Evolutionary conservation across 2,113 vertebrate genomes (phyloP).

Genomic region (Crypturellus undulatus): DNA sequence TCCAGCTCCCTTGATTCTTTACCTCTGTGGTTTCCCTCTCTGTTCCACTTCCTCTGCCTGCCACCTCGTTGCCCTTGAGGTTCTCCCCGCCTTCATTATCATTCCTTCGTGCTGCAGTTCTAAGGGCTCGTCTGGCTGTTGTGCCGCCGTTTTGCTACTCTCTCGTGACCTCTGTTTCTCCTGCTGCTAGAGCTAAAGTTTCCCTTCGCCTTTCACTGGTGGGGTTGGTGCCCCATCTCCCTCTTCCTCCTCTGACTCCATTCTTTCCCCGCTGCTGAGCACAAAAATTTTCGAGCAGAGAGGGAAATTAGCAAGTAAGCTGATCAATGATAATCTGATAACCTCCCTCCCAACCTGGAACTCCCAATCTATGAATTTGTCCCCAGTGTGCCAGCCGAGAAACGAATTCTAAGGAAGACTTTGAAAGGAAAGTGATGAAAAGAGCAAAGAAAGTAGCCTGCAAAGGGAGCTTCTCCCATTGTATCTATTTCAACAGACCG

Average conservation of each 20-base stretch:
- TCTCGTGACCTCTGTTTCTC: not conserved
- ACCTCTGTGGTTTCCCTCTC: not conserved
- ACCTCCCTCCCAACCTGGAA: not conserved
- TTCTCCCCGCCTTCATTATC: not conserved
- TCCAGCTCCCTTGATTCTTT: not conserved
- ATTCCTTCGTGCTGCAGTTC: not conserved
- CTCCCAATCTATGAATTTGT: not conserved
- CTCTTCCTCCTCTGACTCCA: not conserved
- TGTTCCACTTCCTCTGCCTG: conserved; percentile 28
- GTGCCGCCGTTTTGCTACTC: not conserved
- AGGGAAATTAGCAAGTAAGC: not conserved
- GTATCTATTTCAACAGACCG: not conserved
- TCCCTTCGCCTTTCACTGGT: not conserved
- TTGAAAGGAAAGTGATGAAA: not conserved
- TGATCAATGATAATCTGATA: conserved; percentile 17
- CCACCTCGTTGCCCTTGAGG: conserved; percentile 29
- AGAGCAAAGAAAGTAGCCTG: conserved; percentile 7
- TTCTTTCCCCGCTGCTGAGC: conserved; percentile 15
- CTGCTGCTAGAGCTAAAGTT: not conserved
- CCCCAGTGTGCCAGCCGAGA: not conserved
- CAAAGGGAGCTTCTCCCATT: not conserved
- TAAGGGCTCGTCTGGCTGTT: not conserved
- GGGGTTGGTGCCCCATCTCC: not conserved
- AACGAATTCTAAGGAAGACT: not conserved
- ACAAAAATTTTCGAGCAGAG: not conserved